These are phyloP conservation scores for Heterodera carotae DNA, from an alignment of 1,140 invertebrate species.

Conservation along the genomic window DNA sequence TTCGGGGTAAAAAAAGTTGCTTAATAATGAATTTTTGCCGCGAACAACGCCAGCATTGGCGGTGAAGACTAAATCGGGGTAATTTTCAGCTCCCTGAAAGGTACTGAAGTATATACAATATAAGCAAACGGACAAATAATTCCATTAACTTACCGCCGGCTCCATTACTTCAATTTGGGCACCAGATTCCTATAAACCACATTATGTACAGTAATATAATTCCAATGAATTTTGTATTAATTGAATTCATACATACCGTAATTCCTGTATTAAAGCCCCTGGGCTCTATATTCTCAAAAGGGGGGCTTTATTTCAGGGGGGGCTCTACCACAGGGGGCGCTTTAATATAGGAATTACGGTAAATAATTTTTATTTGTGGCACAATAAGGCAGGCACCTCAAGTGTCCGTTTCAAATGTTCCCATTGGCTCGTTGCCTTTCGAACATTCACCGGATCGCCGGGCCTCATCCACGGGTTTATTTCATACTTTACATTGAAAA, in stretches of 20 bases:
- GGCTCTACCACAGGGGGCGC: no score
- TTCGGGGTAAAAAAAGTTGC: constrained; percentile 64
- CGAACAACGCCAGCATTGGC: constrained; percentile 62
- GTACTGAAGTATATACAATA: no score
- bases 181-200: constrained; percentile 38
- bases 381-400: constrained; percentile 35
- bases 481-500: constrained; percentile 49
- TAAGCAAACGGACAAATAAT: constrained; percentile 1
- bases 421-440: constrained; percentile 59
- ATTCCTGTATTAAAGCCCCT: no score
- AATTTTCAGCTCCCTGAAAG: constrained; percentile 60
- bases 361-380: no score
- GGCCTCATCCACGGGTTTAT: constrained; percentile 64
- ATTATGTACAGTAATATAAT: no score
- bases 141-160: constrained; percentile 56
- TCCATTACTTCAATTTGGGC: constrained; percentile 61
- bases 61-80: constrained; percentile 62
- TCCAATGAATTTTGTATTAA: no score
- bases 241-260: no score
- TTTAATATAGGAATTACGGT: no score
- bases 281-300: no score
- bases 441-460: constrained; percentile 48
- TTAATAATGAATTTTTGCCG: constrained; percentile 60
- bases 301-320: no score
- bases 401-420: constrained; percentile 53